Evolutionary conservation across 2,113 vertebrate genomes (phyloP).

Genomic region (Pedionomus torquatus): DNA sequence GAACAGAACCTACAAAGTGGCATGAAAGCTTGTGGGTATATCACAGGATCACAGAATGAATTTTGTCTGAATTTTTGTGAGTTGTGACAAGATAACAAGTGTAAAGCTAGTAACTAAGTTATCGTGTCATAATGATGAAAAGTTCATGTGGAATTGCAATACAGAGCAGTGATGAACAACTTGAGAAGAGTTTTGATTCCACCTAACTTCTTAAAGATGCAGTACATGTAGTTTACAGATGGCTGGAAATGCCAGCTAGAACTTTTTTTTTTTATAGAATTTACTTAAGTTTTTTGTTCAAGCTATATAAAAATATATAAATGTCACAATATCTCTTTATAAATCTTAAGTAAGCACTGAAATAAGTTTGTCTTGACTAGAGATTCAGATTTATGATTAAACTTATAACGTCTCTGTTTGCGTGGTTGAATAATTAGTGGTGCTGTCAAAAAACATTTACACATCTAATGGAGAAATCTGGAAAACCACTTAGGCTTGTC

Average conservation of each 20-base stretch:
- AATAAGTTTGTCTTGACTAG: background rate
- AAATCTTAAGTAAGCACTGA: background rate
- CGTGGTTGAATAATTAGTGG: background rate
- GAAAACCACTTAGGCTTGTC: background rate
- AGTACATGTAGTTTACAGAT: background rate
- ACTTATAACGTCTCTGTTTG: background rate
- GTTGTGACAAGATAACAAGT: background rate
- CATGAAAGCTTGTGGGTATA: background rate
- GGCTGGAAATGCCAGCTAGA: background rate
- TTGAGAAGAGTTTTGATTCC: background rate
- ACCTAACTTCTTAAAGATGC: background rate
- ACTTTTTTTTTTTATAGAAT: background rate
- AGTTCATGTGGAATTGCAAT: background rate
- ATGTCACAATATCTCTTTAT: background rate
- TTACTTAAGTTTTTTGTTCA: background rate
- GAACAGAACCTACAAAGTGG: background rate
- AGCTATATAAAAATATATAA: background rate
- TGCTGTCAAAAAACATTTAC: conserved; percentile 12
- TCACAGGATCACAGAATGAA: background rate
- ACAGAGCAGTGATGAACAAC: background rate
- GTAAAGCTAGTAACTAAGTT: background rate
- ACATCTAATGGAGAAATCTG: background rate
- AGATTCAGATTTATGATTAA: background rate
- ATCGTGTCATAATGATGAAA: background rate
- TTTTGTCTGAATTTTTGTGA: background rate